Conservation (phyloP, 2,797 vertebrate genomes). For the Ctenopoma kingsleyae region DNA sequence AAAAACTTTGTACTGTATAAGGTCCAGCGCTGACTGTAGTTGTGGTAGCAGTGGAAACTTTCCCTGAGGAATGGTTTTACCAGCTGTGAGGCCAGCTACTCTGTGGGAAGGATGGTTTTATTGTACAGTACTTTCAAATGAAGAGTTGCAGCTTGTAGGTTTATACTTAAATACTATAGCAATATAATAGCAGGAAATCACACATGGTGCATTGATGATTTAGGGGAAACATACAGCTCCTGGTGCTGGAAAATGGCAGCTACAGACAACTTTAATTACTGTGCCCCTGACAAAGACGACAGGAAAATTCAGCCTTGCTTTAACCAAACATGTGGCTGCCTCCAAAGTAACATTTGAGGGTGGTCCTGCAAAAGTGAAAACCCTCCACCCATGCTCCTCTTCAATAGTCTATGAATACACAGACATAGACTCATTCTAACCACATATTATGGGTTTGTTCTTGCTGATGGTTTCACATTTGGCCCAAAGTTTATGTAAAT, state of each 20-base stretch:
- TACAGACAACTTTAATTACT: slow-evolving; percentile 53
- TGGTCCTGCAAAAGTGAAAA: slow-evolving; percentile 71
- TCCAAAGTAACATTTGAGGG: slow-evolving; percentile 61
- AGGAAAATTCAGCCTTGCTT: slow-evolving; percentile 36
- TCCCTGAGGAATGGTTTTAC: slow-evolving; percentile 58
- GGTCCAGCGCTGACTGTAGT: slow-evolving; percentile 19
- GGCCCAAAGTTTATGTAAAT: slow-evolving; percentile 73
- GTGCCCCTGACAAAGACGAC: slow-evolving; percentile 49
- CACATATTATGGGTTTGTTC: slow-evolving; percentile 77
- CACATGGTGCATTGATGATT: slow-evolving; percentile 47
- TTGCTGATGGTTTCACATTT: slow-evolving; percentile 79
- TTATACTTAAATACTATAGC: slow-evolving; percentile 63
- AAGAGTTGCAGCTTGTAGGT: slow-evolving; percentile 45
- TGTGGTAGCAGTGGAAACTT: slow-evolving; percentile 57
- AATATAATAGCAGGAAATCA: slow-evolving; percentile 61
- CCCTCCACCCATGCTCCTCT: slow-evolving; percentile 68
- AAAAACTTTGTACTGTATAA: slow-evolving; percentile 43
- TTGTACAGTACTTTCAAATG: slow-evolving; percentile 48
- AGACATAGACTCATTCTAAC: slow-evolving; percentile 60
- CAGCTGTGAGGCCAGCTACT: slow-evolving; percentile 61
- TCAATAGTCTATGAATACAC: slow-evolving; percentile 78
- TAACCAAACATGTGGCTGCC: slow-evolving; percentile 38
- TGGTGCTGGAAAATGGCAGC: slow-evolving; percentile 34
- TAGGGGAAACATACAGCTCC: slow-evolving; percentile 10
- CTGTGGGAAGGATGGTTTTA: slow-evolving; percentile 27